Evolutionary conservation across 2,797 vertebrate species (phyloP).

Genomic region (Muscicapa striata): DNA sequence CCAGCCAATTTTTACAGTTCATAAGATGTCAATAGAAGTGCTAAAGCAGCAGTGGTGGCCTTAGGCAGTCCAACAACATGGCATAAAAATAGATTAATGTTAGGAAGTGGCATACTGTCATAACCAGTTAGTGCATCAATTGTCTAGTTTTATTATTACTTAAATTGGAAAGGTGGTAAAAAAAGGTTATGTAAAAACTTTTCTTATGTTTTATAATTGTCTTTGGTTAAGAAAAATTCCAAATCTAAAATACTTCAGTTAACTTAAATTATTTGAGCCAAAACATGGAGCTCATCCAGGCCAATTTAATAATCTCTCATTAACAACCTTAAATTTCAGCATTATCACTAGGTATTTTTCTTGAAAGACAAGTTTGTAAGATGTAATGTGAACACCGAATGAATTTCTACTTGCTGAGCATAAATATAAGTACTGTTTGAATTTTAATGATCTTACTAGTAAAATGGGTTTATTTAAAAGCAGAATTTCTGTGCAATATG

Average conservation of each 20-base stretch:
- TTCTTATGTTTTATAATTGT: background rate
- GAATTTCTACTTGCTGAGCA: background rate
- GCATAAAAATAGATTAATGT: conserved; percentile 38
- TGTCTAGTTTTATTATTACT: background rate
- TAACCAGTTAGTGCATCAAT: background rate
- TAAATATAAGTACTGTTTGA: background rate
- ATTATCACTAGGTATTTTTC: background rate
- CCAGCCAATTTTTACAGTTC: conserved; percentile 58
- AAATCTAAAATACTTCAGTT: background rate
- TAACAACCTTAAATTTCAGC: background rate
- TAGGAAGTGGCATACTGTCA: conserved; percentile 28
- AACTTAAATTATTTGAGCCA: background rate
- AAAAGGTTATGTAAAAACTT: background rate
- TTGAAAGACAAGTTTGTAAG: background rate
- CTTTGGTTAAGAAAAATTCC: background rate
- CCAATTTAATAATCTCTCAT: background rate
- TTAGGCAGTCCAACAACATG: conserved; percentile 1
- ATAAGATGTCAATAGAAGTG: conserved; percentile 55
- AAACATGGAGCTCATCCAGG: background rate
- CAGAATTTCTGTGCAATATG: background rate
- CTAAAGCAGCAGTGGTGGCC: conserved; percentile 39
- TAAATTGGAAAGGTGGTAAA: background rate
- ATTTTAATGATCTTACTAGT: background rate
- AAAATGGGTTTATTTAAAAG: background rate
- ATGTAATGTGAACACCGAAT: background rate